Evolutionary conservation across 2,888 invertebrate species (phyloP).

Genomic region (Napeogenes inachia): DNA sequence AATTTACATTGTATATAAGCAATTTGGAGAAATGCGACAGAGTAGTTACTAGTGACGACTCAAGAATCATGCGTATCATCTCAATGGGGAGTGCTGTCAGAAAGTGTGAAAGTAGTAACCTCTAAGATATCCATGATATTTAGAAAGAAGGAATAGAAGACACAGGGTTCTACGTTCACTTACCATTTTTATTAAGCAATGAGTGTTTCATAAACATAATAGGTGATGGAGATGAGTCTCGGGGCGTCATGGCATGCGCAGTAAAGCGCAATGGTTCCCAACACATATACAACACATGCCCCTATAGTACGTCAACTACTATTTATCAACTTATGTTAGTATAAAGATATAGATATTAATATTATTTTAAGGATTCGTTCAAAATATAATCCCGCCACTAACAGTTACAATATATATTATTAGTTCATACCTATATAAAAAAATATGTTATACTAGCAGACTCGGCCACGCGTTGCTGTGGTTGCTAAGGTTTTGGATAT

Average conservation of each 20-base stretch:
- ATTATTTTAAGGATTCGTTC: too few species aligned
- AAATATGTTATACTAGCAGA: too few species aligned
- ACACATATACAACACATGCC: background rate
- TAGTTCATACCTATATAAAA: too few species aligned
- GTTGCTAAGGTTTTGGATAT: too few species aligned
- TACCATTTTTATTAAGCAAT: slow-evolving; percentile 27
- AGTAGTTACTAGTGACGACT: slow-evolving; percentile 4
- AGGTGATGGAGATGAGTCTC: slow-evolving; percentile 17
- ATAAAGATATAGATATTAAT: too few species aligned
- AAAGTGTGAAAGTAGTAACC: slow-evolving; percentile 10
- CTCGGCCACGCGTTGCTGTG: too few species aligned
- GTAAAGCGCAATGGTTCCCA: slow-evolving; percentile 12
- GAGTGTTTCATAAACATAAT: slow-evolving; percentile 28
- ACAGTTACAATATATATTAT: too few species aligned
- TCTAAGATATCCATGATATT: slow-evolving; percentile 3
- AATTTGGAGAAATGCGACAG: slow-evolving; percentile 11
- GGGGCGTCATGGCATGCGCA: slow-evolving; percentile 30
- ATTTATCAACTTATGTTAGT: too few species aligned
- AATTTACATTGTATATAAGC: background rate
- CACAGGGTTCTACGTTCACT: slow-evolving; percentile 27
- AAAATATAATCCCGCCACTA: too few species aligned
- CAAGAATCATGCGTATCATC: slow-evolving; percentile 19
- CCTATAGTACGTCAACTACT: background rate
- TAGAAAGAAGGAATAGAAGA: slow-evolving; percentile 15
- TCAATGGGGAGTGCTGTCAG: slow-evolving; percentile 17